phyloP scores from a whole-genome alignment of 2,113 vertebrate genomes.

The Bucco capensis region DNA sequence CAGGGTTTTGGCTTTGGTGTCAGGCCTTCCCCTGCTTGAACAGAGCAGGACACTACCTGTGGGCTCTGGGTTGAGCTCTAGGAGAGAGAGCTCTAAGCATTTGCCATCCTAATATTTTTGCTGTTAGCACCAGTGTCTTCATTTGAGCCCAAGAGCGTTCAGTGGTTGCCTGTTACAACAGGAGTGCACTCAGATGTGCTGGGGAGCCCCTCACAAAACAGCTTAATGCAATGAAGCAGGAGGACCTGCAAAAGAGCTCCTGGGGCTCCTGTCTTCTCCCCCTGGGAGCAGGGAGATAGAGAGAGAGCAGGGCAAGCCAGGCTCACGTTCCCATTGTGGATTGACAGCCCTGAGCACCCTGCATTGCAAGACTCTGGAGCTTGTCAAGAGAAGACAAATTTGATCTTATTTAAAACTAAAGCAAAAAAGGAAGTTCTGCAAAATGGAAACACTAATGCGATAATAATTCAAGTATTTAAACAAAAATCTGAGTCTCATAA shows the following conservation, averaged over 20 bases:
- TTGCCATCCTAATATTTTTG: not conserved
- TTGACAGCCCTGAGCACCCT: not conserved
- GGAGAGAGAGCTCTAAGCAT: not conserved
- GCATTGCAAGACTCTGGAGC: not conserved
- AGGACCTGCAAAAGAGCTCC: not conserved
- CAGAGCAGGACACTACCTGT: accelerated
- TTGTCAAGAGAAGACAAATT: not conserved
- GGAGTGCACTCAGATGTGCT: not conserved
- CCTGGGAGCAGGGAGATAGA: not conserved
- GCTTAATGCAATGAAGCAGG: not conserved
- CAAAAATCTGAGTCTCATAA: slow-evolving; percentile 17
- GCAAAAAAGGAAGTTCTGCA: not conserved
- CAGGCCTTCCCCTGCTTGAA: not conserved
- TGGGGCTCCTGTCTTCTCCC: not conserved
- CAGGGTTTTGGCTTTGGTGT: accelerated
- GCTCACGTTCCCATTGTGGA: not conserved
- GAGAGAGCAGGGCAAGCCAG: accelerated
- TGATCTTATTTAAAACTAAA: not conserved
- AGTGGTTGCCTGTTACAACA: accelerated
- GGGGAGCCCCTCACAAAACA: not conserved
- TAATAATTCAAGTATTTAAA: slow-evolving; percentile 22
- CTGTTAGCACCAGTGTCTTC: not conserved
- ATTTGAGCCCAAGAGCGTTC: not conserved
- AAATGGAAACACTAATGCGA: not conserved
- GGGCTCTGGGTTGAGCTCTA: not conserved